These are phyloP conservation scores for Phoxinus dragarum DNA, from an alignment of 2,797 vertebrate genomes.

Conservation along the genomic window DNA sequence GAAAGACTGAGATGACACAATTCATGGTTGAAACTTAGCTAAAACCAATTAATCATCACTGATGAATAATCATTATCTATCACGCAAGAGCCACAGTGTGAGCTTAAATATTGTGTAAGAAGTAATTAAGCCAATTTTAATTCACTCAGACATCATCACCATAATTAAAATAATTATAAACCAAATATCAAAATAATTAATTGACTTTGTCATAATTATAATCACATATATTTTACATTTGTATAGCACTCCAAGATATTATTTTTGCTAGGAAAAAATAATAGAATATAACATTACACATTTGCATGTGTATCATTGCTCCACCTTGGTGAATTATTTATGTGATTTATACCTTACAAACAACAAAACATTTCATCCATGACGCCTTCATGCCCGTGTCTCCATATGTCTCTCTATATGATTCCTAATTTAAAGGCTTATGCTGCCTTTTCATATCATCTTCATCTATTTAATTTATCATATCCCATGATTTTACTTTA, in stretches of 20 bases:
- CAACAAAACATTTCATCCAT: conserved; percentile 48
- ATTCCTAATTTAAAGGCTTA: conserved; percentile 22
- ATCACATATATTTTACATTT: conserved; percentile 33
- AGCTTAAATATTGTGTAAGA: conserved; percentile 22
- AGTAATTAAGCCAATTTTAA: conserved; percentile 41
- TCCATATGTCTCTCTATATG: not conserved
- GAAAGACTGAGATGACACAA: not conserved
- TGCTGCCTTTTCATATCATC: conserved; percentile 1
- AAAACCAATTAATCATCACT: conserved; percentile 24
- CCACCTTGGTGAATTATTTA: conserved; percentile 53
- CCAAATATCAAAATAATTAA: conserved; percentile 39
- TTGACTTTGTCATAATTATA: conserved; percentile 37
- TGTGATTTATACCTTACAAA: conserved; percentile 56
- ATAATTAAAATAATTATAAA: conserved; percentile 50
- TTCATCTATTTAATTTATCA: conserved; percentile 9
- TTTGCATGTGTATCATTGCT: conserved; percentile 46
- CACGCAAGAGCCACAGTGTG: conserved; percentile 1
- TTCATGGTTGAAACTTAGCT: not conserved
- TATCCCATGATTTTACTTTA: not conserved
- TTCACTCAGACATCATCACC: conserved; percentile 23
- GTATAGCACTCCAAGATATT: conserved; percentile 4
- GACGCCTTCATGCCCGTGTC: not conserved
- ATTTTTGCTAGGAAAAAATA: conserved; percentile 17
- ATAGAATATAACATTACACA: conserved; percentile 44
- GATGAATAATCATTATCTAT: not conserved